These are phyloP conservation scores for Solenodon paradoxus DNA, from an alignment of 2,113 vertebrate genomes.

Conservation along the genomic window DNA sequence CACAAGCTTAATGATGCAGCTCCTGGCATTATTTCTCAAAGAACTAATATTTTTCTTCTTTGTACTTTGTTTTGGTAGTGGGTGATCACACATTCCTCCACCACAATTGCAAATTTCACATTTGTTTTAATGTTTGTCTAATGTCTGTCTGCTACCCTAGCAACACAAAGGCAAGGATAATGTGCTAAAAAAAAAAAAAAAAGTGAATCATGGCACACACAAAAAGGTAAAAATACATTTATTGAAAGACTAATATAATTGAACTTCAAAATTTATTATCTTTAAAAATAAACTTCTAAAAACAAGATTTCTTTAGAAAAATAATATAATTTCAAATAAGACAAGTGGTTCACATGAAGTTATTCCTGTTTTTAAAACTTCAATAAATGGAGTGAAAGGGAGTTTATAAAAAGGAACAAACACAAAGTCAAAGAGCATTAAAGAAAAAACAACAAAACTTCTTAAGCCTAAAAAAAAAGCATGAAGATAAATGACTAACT, in stretches of 20 bases:
- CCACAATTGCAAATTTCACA: neutral
- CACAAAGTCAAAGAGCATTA: neutral
- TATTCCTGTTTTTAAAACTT: neutral
- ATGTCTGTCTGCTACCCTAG: neutral
- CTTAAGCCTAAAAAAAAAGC: neutral
- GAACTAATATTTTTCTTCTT: neutral
- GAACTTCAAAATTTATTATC: neutral
- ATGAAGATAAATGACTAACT: neutral
- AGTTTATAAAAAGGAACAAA: neutral
- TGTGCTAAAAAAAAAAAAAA: no score
- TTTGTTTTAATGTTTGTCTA: neutral
- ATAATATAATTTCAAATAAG: neutral
- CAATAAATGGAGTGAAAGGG: neutral
- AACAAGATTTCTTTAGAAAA: neutral
- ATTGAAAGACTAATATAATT: neutral
- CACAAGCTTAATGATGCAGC: neutral
- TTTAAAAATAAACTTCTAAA: slow-evolving; percentile 12
- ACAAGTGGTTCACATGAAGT: neutral
- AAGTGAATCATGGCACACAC: neutral
- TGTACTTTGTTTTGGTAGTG: neutral
- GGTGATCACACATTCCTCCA: neutral
- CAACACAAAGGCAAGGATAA: neutral
- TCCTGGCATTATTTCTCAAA: neutral
- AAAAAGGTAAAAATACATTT: neutral
- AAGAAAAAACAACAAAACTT: neutral